Percentiles rank a stretch among this genome's conserved stretches.
phyloP scores from a whole-genome alignment of 2,113 vertebrate species.

The Ia io region DNA sequence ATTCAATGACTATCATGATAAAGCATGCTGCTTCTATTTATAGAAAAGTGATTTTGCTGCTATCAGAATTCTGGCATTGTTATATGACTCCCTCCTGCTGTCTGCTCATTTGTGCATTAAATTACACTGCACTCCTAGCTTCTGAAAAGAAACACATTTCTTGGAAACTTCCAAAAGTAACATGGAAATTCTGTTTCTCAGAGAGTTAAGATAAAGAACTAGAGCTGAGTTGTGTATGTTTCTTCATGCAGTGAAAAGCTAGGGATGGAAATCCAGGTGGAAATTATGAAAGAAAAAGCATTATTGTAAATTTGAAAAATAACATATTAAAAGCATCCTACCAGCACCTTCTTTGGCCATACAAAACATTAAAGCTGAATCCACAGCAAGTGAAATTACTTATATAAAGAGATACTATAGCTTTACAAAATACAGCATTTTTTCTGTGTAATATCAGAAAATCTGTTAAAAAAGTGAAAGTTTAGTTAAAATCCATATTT shows the following conservation, averaged over 20 bases:
- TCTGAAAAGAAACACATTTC: slow-evolving; percentile 4
- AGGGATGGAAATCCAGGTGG: background rate
- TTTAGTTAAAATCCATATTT: slow-evolving; percentile 45
- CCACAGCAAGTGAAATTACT: background rate
- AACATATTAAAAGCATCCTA: background rate
- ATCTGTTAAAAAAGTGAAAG: background rate
- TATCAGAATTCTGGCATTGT: background rate
- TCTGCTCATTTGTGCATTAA: slow-evolving; percentile 36
- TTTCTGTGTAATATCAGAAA: background rate
- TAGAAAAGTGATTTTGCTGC: background rate
- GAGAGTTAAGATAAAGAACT: slow-evolving; percentile 20
- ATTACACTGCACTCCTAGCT: background rate
- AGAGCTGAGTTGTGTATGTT: background rate
- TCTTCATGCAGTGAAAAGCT: background rate
- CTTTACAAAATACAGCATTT: background rate
- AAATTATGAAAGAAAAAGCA: slow-evolving; percentile 23
- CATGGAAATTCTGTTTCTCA: slow-evolving; percentile 31
- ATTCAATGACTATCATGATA: background rate
- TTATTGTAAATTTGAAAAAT: slow-evolving; percentile 34
- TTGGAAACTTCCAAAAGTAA: slow-evolving; percentile 33
- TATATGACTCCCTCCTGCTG: background rate
- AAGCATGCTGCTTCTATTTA: background rate
- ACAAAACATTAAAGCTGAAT: slow-evolving; percentile 43
- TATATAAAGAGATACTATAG: slow-evolving; percentile 20
- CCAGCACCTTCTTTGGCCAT: slow-evolving; percentile 14